phyloP scores from a whole-genome alignment of 2,113 vertebrate species.

The Lutjanus erythropterus region DNA sequence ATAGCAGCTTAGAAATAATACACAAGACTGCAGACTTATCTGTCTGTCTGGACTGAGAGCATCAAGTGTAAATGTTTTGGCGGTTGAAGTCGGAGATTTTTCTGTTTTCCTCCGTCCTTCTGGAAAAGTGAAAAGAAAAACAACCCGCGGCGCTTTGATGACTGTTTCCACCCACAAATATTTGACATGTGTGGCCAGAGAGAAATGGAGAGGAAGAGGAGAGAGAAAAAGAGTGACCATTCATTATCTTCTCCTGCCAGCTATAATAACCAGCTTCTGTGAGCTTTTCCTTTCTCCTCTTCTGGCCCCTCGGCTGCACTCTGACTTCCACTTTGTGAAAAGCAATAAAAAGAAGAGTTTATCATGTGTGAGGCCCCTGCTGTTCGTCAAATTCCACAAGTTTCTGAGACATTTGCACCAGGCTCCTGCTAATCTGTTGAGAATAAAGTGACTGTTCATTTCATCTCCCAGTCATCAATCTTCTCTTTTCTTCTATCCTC shows the following conservation, averaged over 20 bases:
- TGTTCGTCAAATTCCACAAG: slow-evolving; percentile 2
- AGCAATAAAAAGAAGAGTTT: slow-evolving; percentile 30
- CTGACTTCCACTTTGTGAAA: slow-evolving; percentile 34
- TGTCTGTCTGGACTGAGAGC: slow-evolving; percentile 5
- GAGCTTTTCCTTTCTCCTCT: slow-evolving; percentile 45
- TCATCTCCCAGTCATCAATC: background rate
- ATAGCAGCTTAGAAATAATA: background rate
- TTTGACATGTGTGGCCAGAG: slow-evolving; percentile 56
- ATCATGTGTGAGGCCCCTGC: slow-evolving; percentile 22
- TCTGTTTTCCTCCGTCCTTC: slow-evolving; percentile 1
- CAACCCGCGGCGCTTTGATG: slow-evolving; percentile 25
- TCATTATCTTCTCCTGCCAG: slow-evolving; percentile 70
- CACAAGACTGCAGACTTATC: background rate
- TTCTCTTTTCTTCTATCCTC: background rate
- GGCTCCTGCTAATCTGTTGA: background rate
- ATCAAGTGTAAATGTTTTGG: slow-evolving; percentile 43
- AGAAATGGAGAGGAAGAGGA: slow-evolving; percentile 27
- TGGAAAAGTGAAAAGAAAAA: slow-evolving; percentile 58
- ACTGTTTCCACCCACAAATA: slow-evolving; percentile 74
- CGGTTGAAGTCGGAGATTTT: slow-evolving; percentile 16
- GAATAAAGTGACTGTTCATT: background rate
- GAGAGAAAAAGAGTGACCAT: slow-evolving; percentile 40
- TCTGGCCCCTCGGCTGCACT: slow-evolving; percentile 38
- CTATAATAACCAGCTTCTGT: slow-evolving; percentile 71
- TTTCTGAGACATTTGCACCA: background rate